Evolutionary conservation across 2,797 vertebrate genomes (phyloP).

Genomic region (Garrulus glandarius): DNA sequence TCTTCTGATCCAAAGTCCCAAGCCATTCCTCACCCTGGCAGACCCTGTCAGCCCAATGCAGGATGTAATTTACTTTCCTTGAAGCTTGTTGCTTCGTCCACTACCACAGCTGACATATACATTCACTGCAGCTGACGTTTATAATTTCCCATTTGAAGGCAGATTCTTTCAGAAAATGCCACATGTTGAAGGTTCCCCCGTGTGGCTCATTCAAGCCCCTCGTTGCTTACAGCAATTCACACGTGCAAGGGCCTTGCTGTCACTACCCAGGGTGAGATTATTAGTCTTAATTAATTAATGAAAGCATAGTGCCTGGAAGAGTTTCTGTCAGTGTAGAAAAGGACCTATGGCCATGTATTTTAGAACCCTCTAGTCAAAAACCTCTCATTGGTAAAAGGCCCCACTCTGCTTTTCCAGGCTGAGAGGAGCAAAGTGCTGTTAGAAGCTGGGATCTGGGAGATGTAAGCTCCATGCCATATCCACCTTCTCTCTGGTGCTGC

Average conservation of each 20-base stretch:
- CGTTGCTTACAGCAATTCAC: not conserved
- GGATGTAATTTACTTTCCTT: conserved; percentile 48
- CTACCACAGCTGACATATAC: not conserved
- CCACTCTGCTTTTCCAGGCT: not conserved
- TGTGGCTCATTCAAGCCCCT: not conserved
- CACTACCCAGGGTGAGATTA: not conserved
- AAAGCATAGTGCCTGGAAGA: not conserved
- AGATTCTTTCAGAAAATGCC: conserved; percentile 19
- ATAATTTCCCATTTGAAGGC: conserved; percentile 24
- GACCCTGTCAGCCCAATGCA: conserved; percentile 16
- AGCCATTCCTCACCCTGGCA: not conserved
- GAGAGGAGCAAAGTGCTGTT: not conserved
- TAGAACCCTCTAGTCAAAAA: not conserved
- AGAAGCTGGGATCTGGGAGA: not conserved
- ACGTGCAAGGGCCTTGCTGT: not conserved
- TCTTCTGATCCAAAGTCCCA: conserved; percentile 14
- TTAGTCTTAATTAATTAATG: not conserved
- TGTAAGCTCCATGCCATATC: not conserved
- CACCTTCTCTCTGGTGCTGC: not conserved
- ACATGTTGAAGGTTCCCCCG: not conserved
- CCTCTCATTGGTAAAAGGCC: not conserved
- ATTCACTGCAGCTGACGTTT: not conserved
- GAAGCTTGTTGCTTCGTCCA: not conserved
- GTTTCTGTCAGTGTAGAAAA: not conserved
- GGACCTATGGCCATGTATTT: not conserved